Evolutionary conservation across 2,113 vertebrate genomes (phyloP).

Genomic region (Heloderma charlesbogerti): DNA sequence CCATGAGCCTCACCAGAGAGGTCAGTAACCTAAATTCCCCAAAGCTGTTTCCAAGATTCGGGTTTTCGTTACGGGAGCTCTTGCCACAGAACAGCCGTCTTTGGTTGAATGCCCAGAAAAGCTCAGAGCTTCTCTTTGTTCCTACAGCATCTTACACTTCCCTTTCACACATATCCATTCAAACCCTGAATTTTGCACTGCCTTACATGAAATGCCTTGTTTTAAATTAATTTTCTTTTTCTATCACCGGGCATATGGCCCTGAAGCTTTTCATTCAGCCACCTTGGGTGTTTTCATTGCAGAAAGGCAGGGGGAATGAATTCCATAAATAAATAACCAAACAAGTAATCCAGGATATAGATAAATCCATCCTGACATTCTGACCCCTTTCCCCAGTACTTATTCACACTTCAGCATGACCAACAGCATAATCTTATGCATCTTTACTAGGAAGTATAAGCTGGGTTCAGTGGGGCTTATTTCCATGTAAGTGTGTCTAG

Average conservation of each 20-base stretch:
- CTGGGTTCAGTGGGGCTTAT: no score
- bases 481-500: background rate
- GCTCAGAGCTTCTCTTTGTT: background rate
- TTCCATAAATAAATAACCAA: background rate
- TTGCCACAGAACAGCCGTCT: conserved; percentile 33
- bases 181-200: background rate
- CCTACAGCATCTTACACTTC: background rate
- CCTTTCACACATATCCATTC: background rate
- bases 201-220: conserved; percentile 83
- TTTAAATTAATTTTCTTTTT: background rate
- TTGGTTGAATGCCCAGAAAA: conserved; percentile 28
- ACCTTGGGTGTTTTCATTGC: background rate
- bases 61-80: conserved; percentile 45
- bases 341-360: background rate
- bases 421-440: background rate
- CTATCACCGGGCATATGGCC: background rate
- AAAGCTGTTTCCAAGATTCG: conserved; percentile 46
- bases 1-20: background rate
- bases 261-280: background rate
- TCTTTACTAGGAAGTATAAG: no score
- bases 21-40: conserved; percentile 42
- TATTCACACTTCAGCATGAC: no score
- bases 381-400: background rate
- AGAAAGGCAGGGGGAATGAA: background rate
- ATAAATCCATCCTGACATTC: background rate